phyloP scores from a whole-genome alignment of 2,797 vertebrate species.

The Phyllotis vaccarum region DNA sequence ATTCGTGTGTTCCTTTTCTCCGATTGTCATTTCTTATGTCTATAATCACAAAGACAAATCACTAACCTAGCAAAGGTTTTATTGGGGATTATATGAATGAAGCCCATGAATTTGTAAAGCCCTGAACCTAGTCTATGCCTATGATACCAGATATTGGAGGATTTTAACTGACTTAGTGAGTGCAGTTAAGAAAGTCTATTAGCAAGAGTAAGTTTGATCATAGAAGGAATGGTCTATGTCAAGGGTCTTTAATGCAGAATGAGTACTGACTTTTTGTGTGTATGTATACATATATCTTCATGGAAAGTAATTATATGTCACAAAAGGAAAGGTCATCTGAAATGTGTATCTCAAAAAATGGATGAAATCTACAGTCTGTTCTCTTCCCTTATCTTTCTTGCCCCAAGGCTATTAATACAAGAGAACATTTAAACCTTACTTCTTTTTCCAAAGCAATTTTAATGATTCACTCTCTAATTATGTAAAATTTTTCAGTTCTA shows the following conservation, averaged over 20 bases:
- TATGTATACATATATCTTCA: background rate
- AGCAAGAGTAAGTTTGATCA: background rate
- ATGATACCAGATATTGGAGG: background rate
- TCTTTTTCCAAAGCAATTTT: constrained; percentile 44
- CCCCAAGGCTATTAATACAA: background rate
- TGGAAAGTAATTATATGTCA: background rate
- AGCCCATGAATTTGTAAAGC: background rate
- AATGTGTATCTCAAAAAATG: background rate
- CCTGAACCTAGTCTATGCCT: background rate
- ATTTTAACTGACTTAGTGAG: background rate
- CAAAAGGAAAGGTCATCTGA: background rate
- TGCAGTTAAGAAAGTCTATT: background rate
- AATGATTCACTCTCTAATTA: constrained; percentile 45
- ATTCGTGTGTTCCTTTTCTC: background rate
- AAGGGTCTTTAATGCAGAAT: background rate
- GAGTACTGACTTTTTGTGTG: background rate
- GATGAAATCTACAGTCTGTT: background rate
- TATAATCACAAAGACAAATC: constrained; percentile 13
- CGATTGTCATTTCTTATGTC: constrained; percentile 4
- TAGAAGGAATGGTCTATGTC: background rate
- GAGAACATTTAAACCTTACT: constrained; percentile 34
- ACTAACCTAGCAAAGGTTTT: background rate
- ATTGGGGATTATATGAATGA: background rate
- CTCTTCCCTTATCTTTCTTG: background rate
- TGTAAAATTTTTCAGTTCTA: constrained; percentile 63